Evolutionary conservation across 1,140 invertebrate genomes (phyloP), one percentile per base, ranked within the genome.

Genomic region (Sarcophaga bullata): DNA sequence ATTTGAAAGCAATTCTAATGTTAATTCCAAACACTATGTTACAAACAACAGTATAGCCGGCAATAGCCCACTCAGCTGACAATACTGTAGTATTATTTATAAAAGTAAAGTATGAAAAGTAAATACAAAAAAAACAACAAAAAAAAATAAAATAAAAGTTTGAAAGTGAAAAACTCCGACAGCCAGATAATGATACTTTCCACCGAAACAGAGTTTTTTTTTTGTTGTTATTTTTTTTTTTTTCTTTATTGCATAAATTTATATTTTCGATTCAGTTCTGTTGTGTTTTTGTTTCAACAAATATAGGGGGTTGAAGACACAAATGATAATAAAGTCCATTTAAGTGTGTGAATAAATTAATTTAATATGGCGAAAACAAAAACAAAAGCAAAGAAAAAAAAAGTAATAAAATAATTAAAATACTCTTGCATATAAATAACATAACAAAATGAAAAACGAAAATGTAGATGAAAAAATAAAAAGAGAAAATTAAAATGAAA

Each of bases 271-370:
- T 37, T 37, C 25, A 2, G 1, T 37, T 37, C 25, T 37, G 25
- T n/a, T n/a, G n/a, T n/a, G n/a, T n/a, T n/a, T n/a, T n/a, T n/a
- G n/a, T 68, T 25, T 68, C 13, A 0, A 15, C 15, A 58, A 58
- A n/a, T 58, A 7, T 58, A n/a, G 6, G 54, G 62, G 62, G 17
- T 68, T 68, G 54, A 68, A 37, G 62, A 19, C 17, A 37, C 25
- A 25, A 25, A 68, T 37, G 62, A 68, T 68, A 68, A 68, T 68
- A 68, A 68, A 68, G 62, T 68, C n/a, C n/a, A 68, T 68, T 37
- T 68, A 68, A 68, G 17, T 68, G 62, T 8, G 62, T 25, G 62
- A 68, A 68, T 68, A 68, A 68, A 68, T 68, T 68, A 68, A 68
- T 68, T 68, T n/a, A n/a, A 52, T 52, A 52, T 10, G 6, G n/a